These are phyloP conservation scores for Sebastes dallii DNA, from an alignment of 2,797 vertebrate genomes.

Conservation along the genomic window DNA sequence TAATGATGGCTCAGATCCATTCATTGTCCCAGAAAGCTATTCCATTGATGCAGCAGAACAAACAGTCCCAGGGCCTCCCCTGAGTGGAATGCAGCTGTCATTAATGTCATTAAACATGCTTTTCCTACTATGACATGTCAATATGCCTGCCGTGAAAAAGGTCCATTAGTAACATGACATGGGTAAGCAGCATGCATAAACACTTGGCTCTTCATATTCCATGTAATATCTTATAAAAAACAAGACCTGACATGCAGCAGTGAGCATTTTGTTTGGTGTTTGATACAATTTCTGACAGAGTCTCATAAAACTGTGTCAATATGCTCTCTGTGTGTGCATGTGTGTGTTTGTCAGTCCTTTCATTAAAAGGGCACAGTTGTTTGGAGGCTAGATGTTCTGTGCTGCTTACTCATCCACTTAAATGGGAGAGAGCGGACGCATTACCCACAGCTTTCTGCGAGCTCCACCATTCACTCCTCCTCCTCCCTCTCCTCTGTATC, in stretches of 20 bases:
- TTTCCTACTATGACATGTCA: neutral
- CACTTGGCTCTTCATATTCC: neutral
- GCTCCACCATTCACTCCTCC: conserved; percentile 21
- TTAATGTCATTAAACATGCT: neutral
- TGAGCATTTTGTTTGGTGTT: conserved; percentile 6
- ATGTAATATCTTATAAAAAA: neutral
- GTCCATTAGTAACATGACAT: conserved; percentile 21
- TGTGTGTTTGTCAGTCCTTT: conserved; percentile 52
- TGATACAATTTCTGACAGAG: neutral
- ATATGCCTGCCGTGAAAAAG: neutral
- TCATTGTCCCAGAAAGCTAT: neutral
- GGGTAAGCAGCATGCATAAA: conserved; percentile 4
- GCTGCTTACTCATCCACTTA: conserved; percentile 57
- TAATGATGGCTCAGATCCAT: neutral
- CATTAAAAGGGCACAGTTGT: conserved; percentile 69
- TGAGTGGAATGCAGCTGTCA: neutral
- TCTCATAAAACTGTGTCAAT: conserved; percentile 31
- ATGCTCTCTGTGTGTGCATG: neutral
- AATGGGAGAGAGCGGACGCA: conserved; percentile 48
- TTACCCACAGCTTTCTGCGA: conserved; percentile 52
- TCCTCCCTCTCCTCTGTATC: conserved; percentile 1
- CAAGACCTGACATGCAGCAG: neutral
- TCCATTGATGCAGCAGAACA: neutral
- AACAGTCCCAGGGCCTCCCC: neutral
- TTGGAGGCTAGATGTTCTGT: conserved; percentile 65